These are phyloP conservation scores for Acipenser transmontanus DNA, from an alignment of 2,797 vertebrate genomes.

Conservation along the genomic window DNA sequence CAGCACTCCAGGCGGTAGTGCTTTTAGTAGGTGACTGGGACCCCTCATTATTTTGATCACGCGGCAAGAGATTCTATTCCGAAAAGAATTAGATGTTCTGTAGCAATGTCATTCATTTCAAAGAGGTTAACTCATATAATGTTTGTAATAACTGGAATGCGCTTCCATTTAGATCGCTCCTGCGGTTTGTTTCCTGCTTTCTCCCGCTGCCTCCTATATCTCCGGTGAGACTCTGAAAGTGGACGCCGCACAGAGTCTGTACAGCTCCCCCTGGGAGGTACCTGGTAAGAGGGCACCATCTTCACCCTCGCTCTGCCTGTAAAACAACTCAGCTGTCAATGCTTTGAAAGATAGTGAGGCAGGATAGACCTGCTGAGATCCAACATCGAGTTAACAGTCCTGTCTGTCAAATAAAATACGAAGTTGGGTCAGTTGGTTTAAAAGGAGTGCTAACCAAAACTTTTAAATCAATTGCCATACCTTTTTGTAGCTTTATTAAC, in stretches of 20 bases:
- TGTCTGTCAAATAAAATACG: slow-evolving; percentile 1
- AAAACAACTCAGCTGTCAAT: too few relatives aligned
- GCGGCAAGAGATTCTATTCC: too few relatives aligned
- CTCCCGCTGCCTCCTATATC: slow-evolving; percentile 82
- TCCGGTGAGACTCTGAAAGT: slow-evolving; percentile 77
- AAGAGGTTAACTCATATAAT: neutral
- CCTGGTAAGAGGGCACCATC: slow-evolving; percentile 51
- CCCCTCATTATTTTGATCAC: too few relatives aligned
- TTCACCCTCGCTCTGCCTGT: too few relatives aligned
- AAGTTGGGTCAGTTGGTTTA: neutral
- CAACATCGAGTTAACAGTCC: neutral
- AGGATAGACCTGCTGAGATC: too few relatives aligned
- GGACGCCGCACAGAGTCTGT: slow-evolving; percentile 81
- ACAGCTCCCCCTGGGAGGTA: slow-evolving; percentile 46
- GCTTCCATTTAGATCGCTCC: slow-evolving; percentile 66
- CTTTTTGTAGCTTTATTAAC: slow-evolving; percentile 16
- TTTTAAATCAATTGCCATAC: neutral
- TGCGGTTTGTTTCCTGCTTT: slow-evolving; percentile 84
- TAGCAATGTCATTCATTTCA: neutral
- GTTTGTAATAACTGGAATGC: too few relatives aligned
- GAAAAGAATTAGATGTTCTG: too few relatives aligned
- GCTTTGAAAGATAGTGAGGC: too few relatives aligned
- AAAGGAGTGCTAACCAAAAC: neutral
- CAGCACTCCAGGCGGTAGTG: too few relatives aligned
- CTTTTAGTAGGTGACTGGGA: too few relatives aligned